Evolutionary conservation across 2,113 vertebrate genomes (phyloP).

Genomic region (Echinops telfairi): DNA sequence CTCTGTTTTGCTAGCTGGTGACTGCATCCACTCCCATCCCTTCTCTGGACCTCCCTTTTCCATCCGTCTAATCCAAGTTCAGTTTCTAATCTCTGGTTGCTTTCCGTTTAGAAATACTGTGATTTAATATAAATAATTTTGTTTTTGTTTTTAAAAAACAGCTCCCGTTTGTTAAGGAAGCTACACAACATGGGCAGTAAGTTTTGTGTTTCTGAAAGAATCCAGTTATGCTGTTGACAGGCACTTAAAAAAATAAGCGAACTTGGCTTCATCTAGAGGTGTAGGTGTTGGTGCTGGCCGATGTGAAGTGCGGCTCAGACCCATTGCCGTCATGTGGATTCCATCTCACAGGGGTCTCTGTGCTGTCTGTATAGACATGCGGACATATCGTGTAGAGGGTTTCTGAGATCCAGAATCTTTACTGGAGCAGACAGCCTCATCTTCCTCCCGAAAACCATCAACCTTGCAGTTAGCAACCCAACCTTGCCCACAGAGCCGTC

Average conservation of each 20-base stretch:
- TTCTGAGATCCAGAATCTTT: too few species aligned
- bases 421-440: too few species aligned
- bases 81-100: neutral
- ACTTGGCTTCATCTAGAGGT: neutral
- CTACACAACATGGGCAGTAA: neutral
- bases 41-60: neutral
- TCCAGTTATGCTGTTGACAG: neutral
- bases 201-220: neutral
- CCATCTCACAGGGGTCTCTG: too few species aligned
- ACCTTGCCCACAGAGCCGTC: too few species aligned
- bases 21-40: neutral
- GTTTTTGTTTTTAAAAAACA: neutral
- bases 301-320: neutral
- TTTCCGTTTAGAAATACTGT: constrained; percentile 16
- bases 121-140: neutral
- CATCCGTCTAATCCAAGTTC: neutral
- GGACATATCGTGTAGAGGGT: too few species aligned
- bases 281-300: neutral
- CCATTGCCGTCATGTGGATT: too few species aligned
- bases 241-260: neutral
- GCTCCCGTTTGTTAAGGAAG: neutral
- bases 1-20: neutral
- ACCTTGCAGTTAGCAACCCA: too few species aligned
- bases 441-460: too few species aligned
- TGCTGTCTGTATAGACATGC: too few species aligned